Evolutionary conservation across 2,888 invertebrate genomes (phyloP).

Genomic region (Anthoptus insignis): DNA sequence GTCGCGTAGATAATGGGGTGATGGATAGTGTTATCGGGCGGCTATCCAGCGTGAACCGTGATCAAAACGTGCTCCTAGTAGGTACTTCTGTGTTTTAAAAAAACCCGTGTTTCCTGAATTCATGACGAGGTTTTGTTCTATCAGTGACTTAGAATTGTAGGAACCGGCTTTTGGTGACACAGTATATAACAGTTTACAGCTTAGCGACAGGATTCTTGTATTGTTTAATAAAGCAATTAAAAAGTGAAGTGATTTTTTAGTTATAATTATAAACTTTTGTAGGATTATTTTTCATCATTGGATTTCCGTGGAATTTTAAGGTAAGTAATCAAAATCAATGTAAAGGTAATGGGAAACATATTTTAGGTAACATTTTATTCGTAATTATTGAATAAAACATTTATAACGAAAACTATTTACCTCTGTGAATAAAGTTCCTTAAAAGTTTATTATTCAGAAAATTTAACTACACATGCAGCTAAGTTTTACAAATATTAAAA

Average conservation of each 20-base stretch:
- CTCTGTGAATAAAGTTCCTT: too few species aligned
- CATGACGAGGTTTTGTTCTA: slow-evolving; percentile 47
- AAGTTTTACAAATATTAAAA: neutral
- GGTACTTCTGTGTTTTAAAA: slow-evolving; percentile 65
- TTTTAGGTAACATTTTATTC: too few species aligned
- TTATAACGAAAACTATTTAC: too few species aligned
- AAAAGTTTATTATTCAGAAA: too few species aligned
- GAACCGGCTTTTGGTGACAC: slow-evolving; percentile 59
- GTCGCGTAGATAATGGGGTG: slow-evolving; percentile 81
- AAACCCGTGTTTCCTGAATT: slow-evolving; percentile 63
- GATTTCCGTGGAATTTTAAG: slow-evolving; percentile 14
- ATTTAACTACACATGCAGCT: too few species aligned
- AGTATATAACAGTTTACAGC: too few species aligned
- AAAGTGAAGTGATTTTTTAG: slow-evolving; percentile 54
- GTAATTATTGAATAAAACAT: too few species aligned
- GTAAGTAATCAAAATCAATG: slow-evolving; percentile 20
- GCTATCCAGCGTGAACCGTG: slow-evolving; percentile 76
- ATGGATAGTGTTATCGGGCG: slow-evolving; percentile 86
- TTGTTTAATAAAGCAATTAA: slow-evolving; percentile 22
- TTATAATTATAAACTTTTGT: neutral
- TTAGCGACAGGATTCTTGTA: too few species aligned
- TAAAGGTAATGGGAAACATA: neutral
- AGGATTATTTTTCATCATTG: neutral
- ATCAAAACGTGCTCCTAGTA: slow-evolving; percentile 70
- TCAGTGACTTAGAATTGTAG: slow-evolving; percentile 52